A percentile compares a stretch with the other conserved stretches of the same genome.
These are phyloP conservation scores for Sinodicranocentrus sp. DNA, from an alignment of 2,888 invertebrate genomes.

Conservation along the genomic window DNA sequence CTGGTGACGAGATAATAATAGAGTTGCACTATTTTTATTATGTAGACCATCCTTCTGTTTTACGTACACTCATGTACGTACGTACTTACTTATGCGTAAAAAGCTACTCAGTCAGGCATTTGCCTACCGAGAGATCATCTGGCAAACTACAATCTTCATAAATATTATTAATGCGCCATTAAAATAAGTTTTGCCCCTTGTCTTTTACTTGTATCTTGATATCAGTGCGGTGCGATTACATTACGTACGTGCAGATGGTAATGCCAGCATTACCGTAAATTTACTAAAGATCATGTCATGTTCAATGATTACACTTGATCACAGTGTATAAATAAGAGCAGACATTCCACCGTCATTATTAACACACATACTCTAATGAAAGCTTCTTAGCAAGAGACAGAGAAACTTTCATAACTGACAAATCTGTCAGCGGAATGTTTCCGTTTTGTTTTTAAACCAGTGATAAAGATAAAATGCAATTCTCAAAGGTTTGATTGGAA, in stretches of 20 bases:
- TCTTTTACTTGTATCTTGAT: no score
- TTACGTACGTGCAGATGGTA: no score
- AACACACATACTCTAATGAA: neutral
- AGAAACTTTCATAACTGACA: neutral
- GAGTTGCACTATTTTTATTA: no score
- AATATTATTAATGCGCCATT: neutral
- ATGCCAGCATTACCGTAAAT: no score
- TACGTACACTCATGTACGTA: neutral
- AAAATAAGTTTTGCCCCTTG: neutral
- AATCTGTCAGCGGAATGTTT: neutral
- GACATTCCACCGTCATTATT: no score
- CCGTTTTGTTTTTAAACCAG: neutral
- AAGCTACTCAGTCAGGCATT: neutral
- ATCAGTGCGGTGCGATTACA: no score
- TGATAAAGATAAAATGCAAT: neutral
- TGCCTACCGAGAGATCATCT: neutral
- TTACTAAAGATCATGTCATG: no score
- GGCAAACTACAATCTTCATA: neutral
- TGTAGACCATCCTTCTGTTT: neutral
- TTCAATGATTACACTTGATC: no score
- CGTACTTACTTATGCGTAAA: neutral
- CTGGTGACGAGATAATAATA: neutral
- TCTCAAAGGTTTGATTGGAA: neutral
- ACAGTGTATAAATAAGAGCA: no score
- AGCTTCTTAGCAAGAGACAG: neutral